These are phyloP conservation scores for Acleris laterana DNA, from an alignment of 2,888 invertebrate genomes.

Conservation along the genomic window DNA sequence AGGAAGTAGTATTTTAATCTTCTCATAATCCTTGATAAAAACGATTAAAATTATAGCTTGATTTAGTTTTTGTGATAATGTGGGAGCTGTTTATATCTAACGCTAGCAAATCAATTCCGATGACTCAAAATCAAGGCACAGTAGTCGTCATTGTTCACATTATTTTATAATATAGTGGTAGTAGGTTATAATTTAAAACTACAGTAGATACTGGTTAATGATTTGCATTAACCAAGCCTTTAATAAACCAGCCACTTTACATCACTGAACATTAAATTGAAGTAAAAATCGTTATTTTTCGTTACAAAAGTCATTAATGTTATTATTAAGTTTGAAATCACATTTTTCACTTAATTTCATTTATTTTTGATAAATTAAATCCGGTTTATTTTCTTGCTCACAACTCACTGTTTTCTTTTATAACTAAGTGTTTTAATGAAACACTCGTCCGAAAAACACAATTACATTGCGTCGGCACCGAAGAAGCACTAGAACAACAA, in stretches of 20 bases:
- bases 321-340: slow-evolving; percentile 13
- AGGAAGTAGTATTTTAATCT: slow-evolving; percentile 38
- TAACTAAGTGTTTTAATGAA: neutral
- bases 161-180: slow-evolving; percentile 36
- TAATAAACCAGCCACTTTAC: neutral
- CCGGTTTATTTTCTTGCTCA: too few relatives aligned
- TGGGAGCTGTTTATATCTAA: slow-evolving; percentile 33
- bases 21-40: slow-evolving; percentile 40
- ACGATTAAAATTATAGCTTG: slow-evolving; percentile 15
- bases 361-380: neutral
- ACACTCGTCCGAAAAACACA: slow-evolving; percentile 12
- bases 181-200: slow-evolving; percentile 29
- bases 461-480: slow-evolving; percentile 30
- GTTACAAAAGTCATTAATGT: too few relatives aligned
- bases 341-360: slow-evolving; percentile 31
- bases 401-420: neutral
- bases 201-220: neutral
- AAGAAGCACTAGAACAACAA: slow-evolving; percentile 44
- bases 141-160: slow-evolving; percentile 38
- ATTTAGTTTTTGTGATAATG: slow-evolving; percentile 17
- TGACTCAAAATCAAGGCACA: slow-evolving; percentile 41
- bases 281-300: too few relatives aligned
- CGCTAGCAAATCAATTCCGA: slow-evolving; percentile 43
- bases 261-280: too few relatives aligned
- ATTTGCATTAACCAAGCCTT: too few relatives aligned